Conservation (phyloP, 2,797 vertebrate genomes). For the Halcyon chelicuti region DNA sequence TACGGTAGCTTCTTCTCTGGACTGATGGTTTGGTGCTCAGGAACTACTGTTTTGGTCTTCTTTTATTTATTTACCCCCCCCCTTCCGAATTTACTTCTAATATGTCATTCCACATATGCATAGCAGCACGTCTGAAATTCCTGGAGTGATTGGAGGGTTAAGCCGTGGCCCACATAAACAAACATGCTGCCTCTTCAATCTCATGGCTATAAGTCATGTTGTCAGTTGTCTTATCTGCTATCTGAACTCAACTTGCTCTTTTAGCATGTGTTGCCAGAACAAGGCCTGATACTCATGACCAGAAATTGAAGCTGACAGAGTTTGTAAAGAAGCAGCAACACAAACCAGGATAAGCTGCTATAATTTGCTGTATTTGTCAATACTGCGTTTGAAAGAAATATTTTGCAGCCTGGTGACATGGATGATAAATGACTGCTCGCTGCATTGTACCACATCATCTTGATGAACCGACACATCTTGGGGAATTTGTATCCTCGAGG, state of each 20-base stretch:
- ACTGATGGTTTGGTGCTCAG: background rate
- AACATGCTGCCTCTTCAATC: background rate
- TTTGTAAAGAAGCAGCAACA: background rate
- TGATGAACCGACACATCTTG: background rate
- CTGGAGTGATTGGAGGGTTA: background rate
- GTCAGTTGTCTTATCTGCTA: conserved; percentile 24
- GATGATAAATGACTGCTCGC: conserved; percentile 37
- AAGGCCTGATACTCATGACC: background rate
- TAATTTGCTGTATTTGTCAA: conserved; percentile 18
- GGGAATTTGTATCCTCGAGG: conserved; percentile 41
- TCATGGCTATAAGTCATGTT: conserved; percentile 11
- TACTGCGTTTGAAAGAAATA: background rate
- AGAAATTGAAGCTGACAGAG: conserved; percentile 31
- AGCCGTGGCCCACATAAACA: background rate
- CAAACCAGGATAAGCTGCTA: background rate
- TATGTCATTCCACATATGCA: background rate
- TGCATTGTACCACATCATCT: background rate
- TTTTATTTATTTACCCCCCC: too few relatives aligned
- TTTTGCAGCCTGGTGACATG: background rate
- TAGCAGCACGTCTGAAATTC: background rate
- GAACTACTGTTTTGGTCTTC: background rate
- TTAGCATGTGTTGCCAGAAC: background rate
- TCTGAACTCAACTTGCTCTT: conserved; percentile 21
- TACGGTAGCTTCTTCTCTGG: background rate
- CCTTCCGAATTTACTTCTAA: background rate